phyloP scores from a whole-genome alignment of 2,888 invertebrate species.

The Temnothorax unifasciatus region DNA sequence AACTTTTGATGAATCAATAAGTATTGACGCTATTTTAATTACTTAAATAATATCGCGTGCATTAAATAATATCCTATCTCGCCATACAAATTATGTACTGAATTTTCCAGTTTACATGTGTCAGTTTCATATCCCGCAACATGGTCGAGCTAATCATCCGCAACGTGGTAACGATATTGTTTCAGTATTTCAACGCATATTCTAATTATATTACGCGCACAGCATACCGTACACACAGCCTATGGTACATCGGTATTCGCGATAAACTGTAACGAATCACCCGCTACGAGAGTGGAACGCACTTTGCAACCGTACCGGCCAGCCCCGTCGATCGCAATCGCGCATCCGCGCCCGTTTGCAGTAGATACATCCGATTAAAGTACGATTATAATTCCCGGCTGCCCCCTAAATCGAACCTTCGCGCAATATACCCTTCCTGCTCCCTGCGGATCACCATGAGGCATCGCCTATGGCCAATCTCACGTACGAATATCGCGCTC shows the following conservation, averaged over 20 bases:
- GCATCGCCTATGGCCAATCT: conserved; percentile 46
- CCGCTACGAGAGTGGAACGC: conserved; percentile 34
- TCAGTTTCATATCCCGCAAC: neutral
- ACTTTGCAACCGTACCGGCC: conserved; percentile 5
- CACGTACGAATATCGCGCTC: conserved; percentile 15
- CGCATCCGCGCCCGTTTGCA: conserved; percentile 63
- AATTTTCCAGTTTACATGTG: neutral
- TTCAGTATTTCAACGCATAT: conserved; percentile 40
- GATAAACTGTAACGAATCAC: conserved; percentile 51
- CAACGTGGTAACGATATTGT: conserved; percentile 22
- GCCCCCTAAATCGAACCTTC: conserved; percentile 66
- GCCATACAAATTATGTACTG: neutral
- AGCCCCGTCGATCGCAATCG: conserved; percentile 46
- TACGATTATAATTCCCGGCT: conserved; percentile 81
- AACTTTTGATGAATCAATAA: neutral
- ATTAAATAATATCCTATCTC: neutral
- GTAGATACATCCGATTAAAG: conserved; percentile 71
- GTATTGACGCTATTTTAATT: neutral
- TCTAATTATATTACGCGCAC: conserved; percentile 46
- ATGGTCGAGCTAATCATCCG: conserved; percentile 17
- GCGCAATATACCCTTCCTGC: conserved; percentile 59
- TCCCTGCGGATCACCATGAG: conserved; percentile 43
- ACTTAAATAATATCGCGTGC: neutral
- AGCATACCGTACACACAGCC: neutral
- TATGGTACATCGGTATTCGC: conserved; percentile 23